Evolutionary conservation across 2,113 vertebrate species (phyloP).

Genomic region (Stigmatopora nigra): DNA sequence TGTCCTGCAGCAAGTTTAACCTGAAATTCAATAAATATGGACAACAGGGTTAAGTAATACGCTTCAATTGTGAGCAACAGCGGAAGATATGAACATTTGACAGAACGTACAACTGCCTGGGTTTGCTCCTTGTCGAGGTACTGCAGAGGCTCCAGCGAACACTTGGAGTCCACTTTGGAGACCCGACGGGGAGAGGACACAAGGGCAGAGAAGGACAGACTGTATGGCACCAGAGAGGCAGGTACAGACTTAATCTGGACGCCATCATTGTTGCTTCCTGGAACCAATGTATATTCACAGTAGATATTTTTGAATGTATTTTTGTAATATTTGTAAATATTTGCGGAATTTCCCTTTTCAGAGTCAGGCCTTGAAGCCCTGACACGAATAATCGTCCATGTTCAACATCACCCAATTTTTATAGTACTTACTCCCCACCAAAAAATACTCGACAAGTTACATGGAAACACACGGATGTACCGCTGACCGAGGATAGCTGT

Average conservation of each 20-base stretch:
- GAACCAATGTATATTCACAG: constrained; percentile 1
- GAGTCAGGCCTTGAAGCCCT: too few relatives aligned
- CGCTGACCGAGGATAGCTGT: too few relatives aligned
- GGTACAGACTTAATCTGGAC: constrained; percentile 51
- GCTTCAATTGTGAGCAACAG: background rate
- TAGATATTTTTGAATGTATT: too few relatives aligned
- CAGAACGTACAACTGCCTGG: constrained; percentile 65
- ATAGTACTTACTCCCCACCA: too few relatives aligned
- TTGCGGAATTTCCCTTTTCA: too few relatives aligned
- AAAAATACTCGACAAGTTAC: too few relatives aligned
- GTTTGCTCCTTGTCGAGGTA: constrained; percentile 64
- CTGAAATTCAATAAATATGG: constrained; percentile 41
- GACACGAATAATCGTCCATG: too few relatives aligned
- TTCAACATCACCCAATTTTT: too few relatives aligned
- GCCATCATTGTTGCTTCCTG: constrained; percentile 40
- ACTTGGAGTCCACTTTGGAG: constrained; percentile 71
- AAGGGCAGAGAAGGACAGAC: constrained; percentile 59
- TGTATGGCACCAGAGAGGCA: constrained; percentile 64
- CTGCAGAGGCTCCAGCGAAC: constrained; percentile 57
- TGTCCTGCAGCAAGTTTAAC: constrained; percentile 71
- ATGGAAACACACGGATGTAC: too few relatives aligned
- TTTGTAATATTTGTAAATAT: too few relatives aligned
- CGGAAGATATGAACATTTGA: constrained; percentile 13
- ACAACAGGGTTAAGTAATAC: background rate
- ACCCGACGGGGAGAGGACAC: constrained; percentile 70